Conservation (phyloP, 2,888 invertebrate species). For the Elysia crispata region DNA sequence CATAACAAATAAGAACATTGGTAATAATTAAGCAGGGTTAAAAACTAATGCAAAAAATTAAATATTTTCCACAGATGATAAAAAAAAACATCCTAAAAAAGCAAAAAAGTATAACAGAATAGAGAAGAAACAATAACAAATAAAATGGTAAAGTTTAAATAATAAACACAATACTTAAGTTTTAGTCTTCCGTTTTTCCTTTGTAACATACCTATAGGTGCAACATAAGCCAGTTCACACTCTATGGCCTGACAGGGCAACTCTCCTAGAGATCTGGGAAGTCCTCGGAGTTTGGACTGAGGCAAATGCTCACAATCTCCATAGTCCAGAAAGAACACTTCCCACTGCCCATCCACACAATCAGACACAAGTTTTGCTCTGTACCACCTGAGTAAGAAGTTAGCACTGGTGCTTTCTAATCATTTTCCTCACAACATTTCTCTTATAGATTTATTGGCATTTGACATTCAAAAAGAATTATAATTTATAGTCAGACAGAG, state of each 20-base stretch:
- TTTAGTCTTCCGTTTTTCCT: no score
- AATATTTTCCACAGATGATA: no score
- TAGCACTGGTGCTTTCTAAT: background rate
- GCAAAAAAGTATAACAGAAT: no score
- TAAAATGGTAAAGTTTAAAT: no score
- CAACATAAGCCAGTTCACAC: conserved; percentile 81
- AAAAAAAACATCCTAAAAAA: no score
- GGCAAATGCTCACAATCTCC: conserved; percentile 81
- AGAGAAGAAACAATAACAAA: background rate
- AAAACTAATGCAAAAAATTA: no score
- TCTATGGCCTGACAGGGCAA: conserved; percentile 84
- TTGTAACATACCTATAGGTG: conserved; percentile 77
- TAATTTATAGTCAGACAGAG: background rate
- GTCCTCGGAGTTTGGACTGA: conserved; percentile 78
- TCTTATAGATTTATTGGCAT: no score
- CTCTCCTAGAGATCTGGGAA: conserved; percentile 79
- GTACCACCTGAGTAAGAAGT: conserved; percentile 67
- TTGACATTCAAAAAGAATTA: no score
- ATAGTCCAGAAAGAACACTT: conserved; percentile 83
- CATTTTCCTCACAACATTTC: no score
- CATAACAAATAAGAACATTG: no score
- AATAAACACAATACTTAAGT: no score
- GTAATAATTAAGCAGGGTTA: no score
- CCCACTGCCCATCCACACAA: conserved; percentile 76
- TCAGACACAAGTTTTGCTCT: conserved; percentile 78